A percentile compares a stretch with the other conserved stretches of the same genome.
Conservation (phyloP, 2,888 invertebrate genomes). For the Muscina levida region DNA sequence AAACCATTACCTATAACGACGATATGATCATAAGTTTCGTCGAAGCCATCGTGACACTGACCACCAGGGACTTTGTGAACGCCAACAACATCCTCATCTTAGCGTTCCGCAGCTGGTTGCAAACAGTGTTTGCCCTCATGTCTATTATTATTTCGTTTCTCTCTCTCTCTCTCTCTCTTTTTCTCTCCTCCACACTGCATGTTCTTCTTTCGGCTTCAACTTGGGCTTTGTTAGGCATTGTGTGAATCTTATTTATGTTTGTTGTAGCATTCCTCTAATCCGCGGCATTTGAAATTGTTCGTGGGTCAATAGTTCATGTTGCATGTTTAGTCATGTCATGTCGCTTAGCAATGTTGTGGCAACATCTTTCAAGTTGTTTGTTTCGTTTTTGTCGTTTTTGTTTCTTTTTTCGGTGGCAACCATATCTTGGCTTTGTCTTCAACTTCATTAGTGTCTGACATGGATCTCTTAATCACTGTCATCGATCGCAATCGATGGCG, state of each 20-base stretch:
- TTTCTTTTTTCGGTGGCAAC: conserved; percentile 31
- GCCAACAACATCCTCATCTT: conserved; percentile 29
- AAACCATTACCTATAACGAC: conserved; percentile 45
- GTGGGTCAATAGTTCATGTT: conserved; percentile 64
- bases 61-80: conserved; percentile 1
- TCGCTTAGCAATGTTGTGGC: conserved; percentile 49
- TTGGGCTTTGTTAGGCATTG: conserved; percentile 9
- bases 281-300: conserved; percentile 40
- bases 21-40: conserved; percentile 53
- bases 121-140: conserved; percentile 42
- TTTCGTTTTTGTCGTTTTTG: too few relatives aligned
- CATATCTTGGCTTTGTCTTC: conserved; percentile 22
- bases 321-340: conserved; percentile 43
- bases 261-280: neutral
- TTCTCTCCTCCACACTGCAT: neutral
- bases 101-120: conserved; percentile 56
- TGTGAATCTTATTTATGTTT: conserved; percentile 15
- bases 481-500: conserved; percentile 40
- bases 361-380: conserved; percentile 48
- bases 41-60: conserved; percentile 47
- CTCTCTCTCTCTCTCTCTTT: too few relatives aligned
- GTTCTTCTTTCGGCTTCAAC: neutral
- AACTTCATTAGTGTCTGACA: conserved; percentile 64
- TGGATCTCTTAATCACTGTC: conserved; percentile 66
- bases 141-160: too few relatives aligned